A percentile compares a stretch with the other conserved stretches of the same genome.
Conservation (phyloP, 1,140 invertebrate species). For the Helicoverpa armigera region DNA sequence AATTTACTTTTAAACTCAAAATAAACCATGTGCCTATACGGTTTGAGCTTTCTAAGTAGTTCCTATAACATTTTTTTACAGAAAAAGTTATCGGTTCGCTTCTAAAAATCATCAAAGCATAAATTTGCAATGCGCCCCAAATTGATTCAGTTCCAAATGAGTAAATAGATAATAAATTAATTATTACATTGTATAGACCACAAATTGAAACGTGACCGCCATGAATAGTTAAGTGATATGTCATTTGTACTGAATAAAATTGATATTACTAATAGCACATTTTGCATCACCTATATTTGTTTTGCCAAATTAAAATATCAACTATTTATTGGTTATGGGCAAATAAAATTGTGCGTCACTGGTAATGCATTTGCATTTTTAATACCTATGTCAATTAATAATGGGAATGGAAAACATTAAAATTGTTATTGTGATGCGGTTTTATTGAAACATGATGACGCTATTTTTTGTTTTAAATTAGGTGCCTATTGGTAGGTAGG, state of each 20-base stretch:
- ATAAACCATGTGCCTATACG: too few relatives aligned
- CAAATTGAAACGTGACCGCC: conserved; percentile 56
- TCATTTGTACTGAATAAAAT: conserved; percentile 56
- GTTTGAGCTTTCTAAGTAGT: too few relatives aligned
- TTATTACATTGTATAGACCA: conserved; percentile 58
- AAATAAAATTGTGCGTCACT: conserved; percentile 32
- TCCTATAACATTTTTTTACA: neutral
- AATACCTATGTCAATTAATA: conserved; percentile 13
- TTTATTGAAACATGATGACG: neutral
- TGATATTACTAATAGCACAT: conserved; percentile 42
- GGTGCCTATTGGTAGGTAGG: neutral
- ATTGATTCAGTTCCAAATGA: conserved; percentile 51
- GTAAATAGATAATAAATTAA: conserved; percentile 54
- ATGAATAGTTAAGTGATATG: conserved; percentile 60
- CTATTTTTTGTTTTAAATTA: neutral
- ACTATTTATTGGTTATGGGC: conserved; percentile 23
- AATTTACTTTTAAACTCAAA: neutral
- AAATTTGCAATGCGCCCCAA: conserved; percentile 4
- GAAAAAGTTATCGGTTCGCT: neutral
- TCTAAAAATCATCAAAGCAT: conserved; percentile 26
- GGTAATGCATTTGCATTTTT: conserved; percentile 38
- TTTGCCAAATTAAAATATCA: conserved; percentile 47
- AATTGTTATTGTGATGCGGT: conserved; percentile 5
- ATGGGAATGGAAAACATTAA: conserved; percentile 6
- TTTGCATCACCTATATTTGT: conserved; percentile 33